Conservation (phyloP, 2,888 invertebrate species). For the Epistrophella euchroma region DNA sequence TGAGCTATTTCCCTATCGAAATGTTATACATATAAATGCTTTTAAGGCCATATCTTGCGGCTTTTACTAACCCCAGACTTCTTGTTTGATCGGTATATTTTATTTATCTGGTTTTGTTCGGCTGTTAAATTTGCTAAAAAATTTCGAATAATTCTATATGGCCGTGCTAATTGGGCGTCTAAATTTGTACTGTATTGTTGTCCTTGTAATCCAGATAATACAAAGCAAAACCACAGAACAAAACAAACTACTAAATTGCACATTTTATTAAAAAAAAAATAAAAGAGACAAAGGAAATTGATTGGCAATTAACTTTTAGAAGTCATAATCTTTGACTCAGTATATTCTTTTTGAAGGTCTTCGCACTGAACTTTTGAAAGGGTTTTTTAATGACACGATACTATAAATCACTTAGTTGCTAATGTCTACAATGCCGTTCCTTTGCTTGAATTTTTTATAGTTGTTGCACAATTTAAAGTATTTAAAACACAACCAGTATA, state of each 20-base stretch:
- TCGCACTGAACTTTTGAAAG: not conserved
- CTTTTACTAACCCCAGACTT: conserved; percentile 1
- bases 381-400: not conserved
- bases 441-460: not conserved
- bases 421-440: not conserved
- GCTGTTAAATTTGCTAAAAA: conserved; percentile 21
- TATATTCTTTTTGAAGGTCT: not conserved
- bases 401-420: not conserved
- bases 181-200: conserved; percentile 11
- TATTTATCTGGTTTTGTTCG: not conserved
- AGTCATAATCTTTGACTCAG: not conserved
- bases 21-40: not conserved
- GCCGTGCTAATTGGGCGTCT: not conserved
- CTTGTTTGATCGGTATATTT: conserved; percentile 1
- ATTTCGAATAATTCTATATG: not conserved
- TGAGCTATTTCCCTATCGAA: too few species aligned
- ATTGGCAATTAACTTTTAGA: not conserved
- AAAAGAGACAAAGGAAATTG: conserved; percentile 5
- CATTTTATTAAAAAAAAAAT: conserved; percentile 10
- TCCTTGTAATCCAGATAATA: not conserved
- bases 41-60: too few species aligned
- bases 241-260: not conserved
- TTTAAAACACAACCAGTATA: not conserved
- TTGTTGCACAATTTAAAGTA: not conserved
- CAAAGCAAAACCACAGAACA: not conserved